Base-by-base conservation (phyloP, 2,888 invertebrate species). In the Pocota personata region DNA sequence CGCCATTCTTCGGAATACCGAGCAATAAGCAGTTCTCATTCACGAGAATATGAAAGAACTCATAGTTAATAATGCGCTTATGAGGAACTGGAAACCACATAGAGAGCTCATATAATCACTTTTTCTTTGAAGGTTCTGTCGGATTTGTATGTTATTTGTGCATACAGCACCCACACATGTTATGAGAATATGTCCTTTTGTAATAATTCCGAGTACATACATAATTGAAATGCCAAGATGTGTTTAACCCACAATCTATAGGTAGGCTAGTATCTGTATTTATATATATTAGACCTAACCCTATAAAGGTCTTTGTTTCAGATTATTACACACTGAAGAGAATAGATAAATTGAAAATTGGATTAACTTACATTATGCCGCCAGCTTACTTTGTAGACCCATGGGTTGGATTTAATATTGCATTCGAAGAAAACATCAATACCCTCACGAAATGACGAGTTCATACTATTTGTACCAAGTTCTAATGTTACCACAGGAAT, bases 371-470 rank as follows among this genome's bases (percentile, higher is more conserved):
- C 96, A 91, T 96, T 95, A 90, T 96, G 95, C 89, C 94, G 93
- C 96, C 96, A 96, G 90, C 95, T 95, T 89, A 96, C 95, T 94
- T 95, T 95, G 91, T 95, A 95, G 69, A 96, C 95, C 95, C 95
- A 96, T 0, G 97, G 97, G 93, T 97, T 97, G 21, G 97, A 96
- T 91, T 96, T 96, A 89, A 97, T 97, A 92, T 95, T 96, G 93
- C 97, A 97, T 91, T 97, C 97, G 91, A 97, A 97, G 93, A 97
- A 97, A 10, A 97, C 97, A 91, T 97, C 97, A 82, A 96, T 96
- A 6, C 97, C 97, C 92, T 97, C 97, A 89, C 96, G 96, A 89
- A 98, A 96, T 88, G 95, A 95, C 1, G 96, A 95, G 90, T 97
- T 92, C 67, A 92, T 95, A 55, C 97, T 93, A 89, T 95, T 97